phyloP scores from a whole-genome alignment of 2,797 vertebrate genomes.

The Hypotaenidia philippensis region DNA sequence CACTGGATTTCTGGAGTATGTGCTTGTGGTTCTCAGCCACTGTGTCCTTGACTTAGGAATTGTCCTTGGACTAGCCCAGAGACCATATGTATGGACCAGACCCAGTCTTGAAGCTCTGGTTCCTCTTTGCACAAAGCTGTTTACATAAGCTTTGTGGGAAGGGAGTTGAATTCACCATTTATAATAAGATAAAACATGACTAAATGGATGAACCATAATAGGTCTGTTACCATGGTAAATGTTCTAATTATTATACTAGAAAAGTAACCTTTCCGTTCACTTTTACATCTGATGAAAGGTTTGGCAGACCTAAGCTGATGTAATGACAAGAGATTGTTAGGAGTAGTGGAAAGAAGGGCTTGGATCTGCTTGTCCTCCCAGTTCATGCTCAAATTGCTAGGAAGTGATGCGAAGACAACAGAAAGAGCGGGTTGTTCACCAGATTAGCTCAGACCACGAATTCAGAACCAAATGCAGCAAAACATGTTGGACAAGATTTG shows the following conservation, averaged over 20 bases:
- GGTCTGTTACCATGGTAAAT: background rate
- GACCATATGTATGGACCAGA: background rate
- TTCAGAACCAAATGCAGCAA: background rate
- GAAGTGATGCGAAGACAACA: background rate
- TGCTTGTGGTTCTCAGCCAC: background rate
- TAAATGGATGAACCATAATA: background rate
- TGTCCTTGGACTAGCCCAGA: background rate
- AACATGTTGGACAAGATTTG: background rate
- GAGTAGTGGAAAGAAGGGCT: background rate
- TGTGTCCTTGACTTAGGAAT: background rate
- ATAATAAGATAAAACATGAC: background rate
- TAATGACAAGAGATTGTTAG: background rate
- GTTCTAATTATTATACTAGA: background rate
- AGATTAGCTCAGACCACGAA: background rate
- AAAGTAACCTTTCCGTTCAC: background rate
- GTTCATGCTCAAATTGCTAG: background rate
- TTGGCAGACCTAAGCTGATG: background rate
- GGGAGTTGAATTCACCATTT: conserved; percentile 7
- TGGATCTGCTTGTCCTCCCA: background rate
- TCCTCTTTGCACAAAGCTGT: background rate
- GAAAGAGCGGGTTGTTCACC: background rate
- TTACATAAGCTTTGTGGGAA: background rate
- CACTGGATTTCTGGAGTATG: background rate
- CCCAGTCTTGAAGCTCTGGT: background rate
- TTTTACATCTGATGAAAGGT: background rate